Conservation (phyloP, 2,888 invertebrate genomes). For the Mesorhabditis sp. region DNA sequence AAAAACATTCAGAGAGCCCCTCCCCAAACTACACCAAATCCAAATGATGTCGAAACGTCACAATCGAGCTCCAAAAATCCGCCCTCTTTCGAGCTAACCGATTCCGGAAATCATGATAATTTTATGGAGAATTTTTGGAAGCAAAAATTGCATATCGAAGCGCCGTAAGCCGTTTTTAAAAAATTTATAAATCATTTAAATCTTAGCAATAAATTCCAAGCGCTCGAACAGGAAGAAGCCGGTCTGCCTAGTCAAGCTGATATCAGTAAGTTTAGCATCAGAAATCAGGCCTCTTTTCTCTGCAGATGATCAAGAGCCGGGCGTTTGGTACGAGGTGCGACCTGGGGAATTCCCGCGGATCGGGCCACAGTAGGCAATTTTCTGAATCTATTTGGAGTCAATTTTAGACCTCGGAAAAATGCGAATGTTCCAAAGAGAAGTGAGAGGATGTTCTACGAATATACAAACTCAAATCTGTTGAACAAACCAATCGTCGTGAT, state of each 20-base stretch:
- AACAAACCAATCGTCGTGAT: background rate
- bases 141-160: background rate
- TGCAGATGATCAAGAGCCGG: background rate
- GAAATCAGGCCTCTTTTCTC: background rate
- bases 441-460: background rate
- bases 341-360: constrained; percentile 1
- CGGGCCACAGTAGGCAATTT: background rate
- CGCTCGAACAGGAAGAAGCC: background rate
- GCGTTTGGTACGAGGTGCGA: constrained; percentile 2
- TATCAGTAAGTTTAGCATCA: background rate
- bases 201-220: background rate
- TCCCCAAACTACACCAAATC: background rate
- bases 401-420: background rate
- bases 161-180: background rate
- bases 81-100: background rate
- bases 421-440: background rate
- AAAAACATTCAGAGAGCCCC: constrained; percentile 1
- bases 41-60: background rate
- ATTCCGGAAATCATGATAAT: background rate
- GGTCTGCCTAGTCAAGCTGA: background rate
- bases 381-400: background rate
- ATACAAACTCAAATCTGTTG: background rate
- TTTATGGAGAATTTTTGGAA: background rate
- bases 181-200: background rate
- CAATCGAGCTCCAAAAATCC: background rate